A percentile compares a stretch with the other conserved stretches of the same genome.
These are phyloP conservation scores for Callipepla squamata DNA, from an alignment of 2,113 vertebrate species.

Conservation along the genomic window DNA sequence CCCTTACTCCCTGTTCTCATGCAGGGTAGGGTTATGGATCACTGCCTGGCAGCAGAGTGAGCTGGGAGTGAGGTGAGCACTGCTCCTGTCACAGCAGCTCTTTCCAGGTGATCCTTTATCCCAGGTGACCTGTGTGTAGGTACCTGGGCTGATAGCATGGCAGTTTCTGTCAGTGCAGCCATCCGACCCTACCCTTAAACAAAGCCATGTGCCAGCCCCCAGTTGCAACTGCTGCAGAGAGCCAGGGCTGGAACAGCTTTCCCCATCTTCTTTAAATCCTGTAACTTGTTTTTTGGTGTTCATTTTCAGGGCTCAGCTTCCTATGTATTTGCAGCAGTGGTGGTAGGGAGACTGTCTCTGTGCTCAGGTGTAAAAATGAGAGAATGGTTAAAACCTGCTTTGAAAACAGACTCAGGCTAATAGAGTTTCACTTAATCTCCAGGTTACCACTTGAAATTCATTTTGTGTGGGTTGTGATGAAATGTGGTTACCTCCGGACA, in stretches of 20 bases:
- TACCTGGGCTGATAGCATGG: neutral
- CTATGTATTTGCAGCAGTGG: neutral
- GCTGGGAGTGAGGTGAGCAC: neutral
- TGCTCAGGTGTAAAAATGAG: neutral
- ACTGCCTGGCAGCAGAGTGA: neutral
- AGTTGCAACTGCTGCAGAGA: neutral
- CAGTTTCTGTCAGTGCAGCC: neutral
- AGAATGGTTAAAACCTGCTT: neutral
- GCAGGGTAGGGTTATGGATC: constrained; percentile 15
- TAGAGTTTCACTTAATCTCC: neutral
- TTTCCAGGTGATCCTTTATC: constrained; percentile 36
- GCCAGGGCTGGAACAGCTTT: neutral
- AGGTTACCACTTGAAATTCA: neutral
- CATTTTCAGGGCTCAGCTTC: neutral
- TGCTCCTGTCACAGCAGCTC: constrained; percentile 24
- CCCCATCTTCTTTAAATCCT: neutral
- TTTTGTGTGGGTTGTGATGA: neutral
- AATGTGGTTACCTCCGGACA: constrained; percentile 18
- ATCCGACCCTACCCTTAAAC: neutral
- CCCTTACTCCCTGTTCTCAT: neutral
- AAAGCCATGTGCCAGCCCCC: neutral
- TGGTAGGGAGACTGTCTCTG: neutral
- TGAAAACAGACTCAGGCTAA: neutral
- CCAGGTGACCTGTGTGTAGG: constrained; percentile 38
- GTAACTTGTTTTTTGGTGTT: neutral